Percentiles rank a stretch among this genome's conserved stretches.
phyloP scores from a whole-genome alignment of 2,888 invertebrate genomes.

The Acrobasis repandana region DNA sequence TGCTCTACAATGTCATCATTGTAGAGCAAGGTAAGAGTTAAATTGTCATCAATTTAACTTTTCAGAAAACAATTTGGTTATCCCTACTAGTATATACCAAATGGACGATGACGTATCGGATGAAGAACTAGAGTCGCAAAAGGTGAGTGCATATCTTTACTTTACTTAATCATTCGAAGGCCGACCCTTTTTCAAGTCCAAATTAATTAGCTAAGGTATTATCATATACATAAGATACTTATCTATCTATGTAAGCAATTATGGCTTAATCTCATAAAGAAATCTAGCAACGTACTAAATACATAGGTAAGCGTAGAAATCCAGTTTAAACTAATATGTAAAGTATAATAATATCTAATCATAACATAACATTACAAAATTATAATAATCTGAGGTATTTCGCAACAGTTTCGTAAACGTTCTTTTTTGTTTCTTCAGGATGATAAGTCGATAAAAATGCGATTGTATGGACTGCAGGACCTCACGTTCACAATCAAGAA shows the following conservation, averaged over 20 bases:
- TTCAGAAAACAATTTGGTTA: slow-evolving; percentile 50
- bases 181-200: too few relatives aligned
- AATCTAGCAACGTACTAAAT: too few relatives aligned
- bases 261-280: too few relatives aligned
- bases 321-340: background rate
- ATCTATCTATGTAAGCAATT: too few relatives aligned
- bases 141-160: slow-evolving; percentile 41
- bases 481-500: slow-evolving; percentile 75
- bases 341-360: background rate
- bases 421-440: slow-evolving; percentile 49
- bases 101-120: slow-evolving; percentile 64
- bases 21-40: too few relatives aligned
- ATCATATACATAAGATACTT: too few relatives aligned
- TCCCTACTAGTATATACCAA: slow-evolving; percentile 39
- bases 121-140: slow-evolving; percentile 61
- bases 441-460: slow-evolving; percentile 68
- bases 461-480: slow-evolving; percentile 67
- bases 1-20: slow-evolving; percentile 7
- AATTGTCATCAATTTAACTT: slow-evolving; percentile 26
- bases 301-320: too few relatives aligned
- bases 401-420: slow-evolving; percentile 8
- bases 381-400: slow-evolving; percentile 1
- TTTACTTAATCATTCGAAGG: too few relatives aligned
- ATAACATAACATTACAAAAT: background rate
- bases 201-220: too few relatives aligned